A percentile compares a stretch with the other conserved stretches of the same genome.
Conservation (phyloP, 35 echinoderm and acorn worm genomes). For the Patiria miniata region DNA sequence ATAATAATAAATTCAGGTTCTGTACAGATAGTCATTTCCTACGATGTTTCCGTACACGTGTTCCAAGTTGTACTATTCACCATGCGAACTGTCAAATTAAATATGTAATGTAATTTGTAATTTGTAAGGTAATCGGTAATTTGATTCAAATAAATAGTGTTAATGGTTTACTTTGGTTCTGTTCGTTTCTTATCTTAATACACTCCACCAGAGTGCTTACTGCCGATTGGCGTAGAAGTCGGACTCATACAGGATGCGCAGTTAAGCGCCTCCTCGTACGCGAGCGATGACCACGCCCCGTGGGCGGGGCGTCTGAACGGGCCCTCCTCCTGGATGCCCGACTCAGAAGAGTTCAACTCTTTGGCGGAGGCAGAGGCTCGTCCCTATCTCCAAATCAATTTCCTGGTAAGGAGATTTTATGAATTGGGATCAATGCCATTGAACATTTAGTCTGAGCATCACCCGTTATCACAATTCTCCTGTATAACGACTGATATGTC, state of each 20-base stretch:
- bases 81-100: too few relatives aligned
- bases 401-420: neutral
- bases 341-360: conserved; percentile 27
- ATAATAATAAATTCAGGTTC: too few relatives aligned
- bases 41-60: too few relatives aligned
- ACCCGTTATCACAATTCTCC: neutral
- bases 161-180: neutral
- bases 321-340: conserved; percentile 70
- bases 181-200: neutral
- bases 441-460: neutral
- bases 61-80: too few relatives aligned
- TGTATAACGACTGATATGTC: neutral
- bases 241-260: conserved; percentile 68
- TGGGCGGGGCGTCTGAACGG: conserved; percentile 55
- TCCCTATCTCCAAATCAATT: neutral
- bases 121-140: neutral
- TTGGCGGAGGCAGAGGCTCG: neutral
- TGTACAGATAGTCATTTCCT: too few relatives aligned
- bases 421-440: neutral
- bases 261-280: conserved; percentile 54
- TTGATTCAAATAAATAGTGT: neutral
- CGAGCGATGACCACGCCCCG: conserved; percentile 56
- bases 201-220: conserved; percentile 57
- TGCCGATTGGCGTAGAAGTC: conserved; percentile 80
- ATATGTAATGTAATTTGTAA: too few relatives aligned